Percentiles rank a stretch among this genome's conserved stretches.
phyloP scores from a whole-genome alignment of 2,113 vertebrate genomes.

The Gobio gobio region DNA sequence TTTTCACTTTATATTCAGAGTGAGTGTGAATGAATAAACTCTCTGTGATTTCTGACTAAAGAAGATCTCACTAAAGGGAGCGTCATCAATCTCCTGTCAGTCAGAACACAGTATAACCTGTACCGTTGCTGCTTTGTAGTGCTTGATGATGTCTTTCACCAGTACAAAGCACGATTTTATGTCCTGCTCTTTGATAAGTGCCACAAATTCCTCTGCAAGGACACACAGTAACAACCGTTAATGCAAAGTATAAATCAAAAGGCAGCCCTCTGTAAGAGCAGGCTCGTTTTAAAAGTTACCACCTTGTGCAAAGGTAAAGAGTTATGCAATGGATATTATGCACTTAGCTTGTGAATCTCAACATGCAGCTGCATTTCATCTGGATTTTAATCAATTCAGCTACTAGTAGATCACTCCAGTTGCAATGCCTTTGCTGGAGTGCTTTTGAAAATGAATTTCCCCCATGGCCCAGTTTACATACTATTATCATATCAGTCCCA shows the following conservation, averaged over 20 bases:
- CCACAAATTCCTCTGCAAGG: conserved; percentile 45
- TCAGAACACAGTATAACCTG: conserved; percentile 4
- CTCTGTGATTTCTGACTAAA: conserved; percentile 21
- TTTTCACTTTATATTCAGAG: conserved; percentile 44
- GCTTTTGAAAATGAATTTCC: conserved; percentile 53
- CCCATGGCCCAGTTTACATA: conserved; percentile 61
- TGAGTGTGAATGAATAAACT: conserved; percentile 29
- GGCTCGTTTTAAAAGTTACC: conserved; percentile 56
- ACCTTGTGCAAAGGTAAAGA: conserved; percentile 54
- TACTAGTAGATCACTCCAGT: background rate
- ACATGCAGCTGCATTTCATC: conserved; percentile 50
- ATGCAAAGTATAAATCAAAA: conserved; percentile 59
- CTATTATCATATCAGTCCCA: conserved; percentile 47
- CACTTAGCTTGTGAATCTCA: conserved; percentile 16
- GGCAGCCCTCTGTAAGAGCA: conserved; percentile 40
- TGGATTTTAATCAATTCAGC: background rate
- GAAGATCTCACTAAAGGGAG: conserved; percentile 17
- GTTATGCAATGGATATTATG: conserved; percentile 55
- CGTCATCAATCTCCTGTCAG: conserved; percentile 49
- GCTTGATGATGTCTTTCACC: conserved; percentile 26
- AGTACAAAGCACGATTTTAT: conserved; percentile 52
- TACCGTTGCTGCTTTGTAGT: conserved; percentile 28
- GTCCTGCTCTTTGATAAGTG: conserved; percentile 54
- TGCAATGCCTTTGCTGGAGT: conserved; percentile 3
- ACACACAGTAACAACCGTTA: conserved; percentile 53